Evolutionary conservation across 1,140 invertebrate species (phyloP).

Genomic region (Periplaneta americana): DNA sequence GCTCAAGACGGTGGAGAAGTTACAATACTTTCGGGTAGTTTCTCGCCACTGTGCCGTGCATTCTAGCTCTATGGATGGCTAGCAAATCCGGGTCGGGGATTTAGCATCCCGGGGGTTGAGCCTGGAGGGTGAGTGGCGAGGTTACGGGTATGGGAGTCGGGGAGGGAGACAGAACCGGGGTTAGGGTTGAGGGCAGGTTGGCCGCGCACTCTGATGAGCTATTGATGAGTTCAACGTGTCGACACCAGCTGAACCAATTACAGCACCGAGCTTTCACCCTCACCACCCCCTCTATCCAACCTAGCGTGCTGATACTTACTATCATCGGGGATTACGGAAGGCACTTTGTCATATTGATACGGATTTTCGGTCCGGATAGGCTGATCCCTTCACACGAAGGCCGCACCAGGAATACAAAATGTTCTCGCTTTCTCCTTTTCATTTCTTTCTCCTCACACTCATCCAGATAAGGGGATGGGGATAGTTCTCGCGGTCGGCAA

Average conservation of each 20-base stretch:
- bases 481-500: too few relatives aligned
- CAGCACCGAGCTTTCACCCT: slow-evolving; percentile 35
- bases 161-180: slow-evolving; percentile 14
- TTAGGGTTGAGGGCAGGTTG: slow-evolving; percentile 24
- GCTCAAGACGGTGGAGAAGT: background rate
- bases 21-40: background rate
- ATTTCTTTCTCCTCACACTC: background rate
- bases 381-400: slow-evolving; percentile 9
- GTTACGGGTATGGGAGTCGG: background rate
- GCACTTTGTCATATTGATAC: slow-evolving; percentile 26
- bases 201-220: slow-evolving; percentile 34
- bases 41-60: background rate
- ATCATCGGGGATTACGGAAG: slow-evolving; percentile 23
- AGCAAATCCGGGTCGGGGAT: slow-evolving; percentile 5
- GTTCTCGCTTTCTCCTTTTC: background rate
- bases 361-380: slow-evolving; percentile 11
- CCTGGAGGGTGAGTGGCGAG: background rate
- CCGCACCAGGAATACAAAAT: slow-evolving; percentile 15
- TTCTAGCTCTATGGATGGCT: background rate
- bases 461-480: background rate
- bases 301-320: slow-evolving; percentile 19
- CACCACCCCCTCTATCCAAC: slow-evolving; percentile 26
- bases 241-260: slow-evolving; percentile 43
- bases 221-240: slow-evolving; percentile 40
- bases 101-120: slow-evolving; percentile 6